phyloP scores from a whole-genome alignment of 1,140 invertebrate species.

The Bombus breviceps region DNA sequence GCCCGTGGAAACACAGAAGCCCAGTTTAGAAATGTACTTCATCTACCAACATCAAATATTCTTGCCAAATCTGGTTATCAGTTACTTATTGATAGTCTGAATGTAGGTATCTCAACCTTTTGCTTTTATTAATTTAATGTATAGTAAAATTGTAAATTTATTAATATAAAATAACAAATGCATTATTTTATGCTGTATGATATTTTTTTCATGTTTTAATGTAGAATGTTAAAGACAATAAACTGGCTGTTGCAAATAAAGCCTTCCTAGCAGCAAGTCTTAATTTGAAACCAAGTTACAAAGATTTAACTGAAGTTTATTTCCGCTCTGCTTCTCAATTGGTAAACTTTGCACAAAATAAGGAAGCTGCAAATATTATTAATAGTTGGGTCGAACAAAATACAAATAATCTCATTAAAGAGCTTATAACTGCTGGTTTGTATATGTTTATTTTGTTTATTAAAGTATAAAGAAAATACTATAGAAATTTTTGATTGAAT shows the following conservation, averaged over 20 bases:
- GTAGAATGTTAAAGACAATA: slow-evolving; percentile 71
- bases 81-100: slow-evolving; percentile 66
- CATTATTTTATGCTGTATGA: background rate
- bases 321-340: slow-evolving; percentile 64
- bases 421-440: slow-evolving; percentile 81
- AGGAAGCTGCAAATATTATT: slow-evolving; percentile 77
- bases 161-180: no score
- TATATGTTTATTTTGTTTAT: background rate
- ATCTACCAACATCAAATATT: slow-evolving; percentile 63
- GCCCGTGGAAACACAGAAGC: slow-evolving; percentile 69
- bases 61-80: slow-evolving; percentile 59
- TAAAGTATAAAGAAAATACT: background rate
- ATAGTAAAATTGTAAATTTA: background rate
- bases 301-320: slow-evolving; percentile 48
- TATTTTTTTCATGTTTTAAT: slow-evolving; percentile 29
- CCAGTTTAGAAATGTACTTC: slow-evolving; percentile 67
- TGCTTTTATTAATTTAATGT: background rate
- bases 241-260: slow-evolving; percentile 74
- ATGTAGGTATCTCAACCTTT: slow-evolving; percentile 63
- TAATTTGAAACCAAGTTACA: slow-evolving; percentile 62
- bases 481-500: background rate
- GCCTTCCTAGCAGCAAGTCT: slow-evolving; percentile 64
- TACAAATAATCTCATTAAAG: slow-evolving; percentile 84
- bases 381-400: slow-evolving; percentile 84
- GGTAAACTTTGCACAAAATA: slow-evolving; percentile 76